These are phyloP conservation scores for Tragelaphus eurycerus DNA, from an alignment of 2,797 vertebrate genomes.

Conservation along the genomic window DNA sequence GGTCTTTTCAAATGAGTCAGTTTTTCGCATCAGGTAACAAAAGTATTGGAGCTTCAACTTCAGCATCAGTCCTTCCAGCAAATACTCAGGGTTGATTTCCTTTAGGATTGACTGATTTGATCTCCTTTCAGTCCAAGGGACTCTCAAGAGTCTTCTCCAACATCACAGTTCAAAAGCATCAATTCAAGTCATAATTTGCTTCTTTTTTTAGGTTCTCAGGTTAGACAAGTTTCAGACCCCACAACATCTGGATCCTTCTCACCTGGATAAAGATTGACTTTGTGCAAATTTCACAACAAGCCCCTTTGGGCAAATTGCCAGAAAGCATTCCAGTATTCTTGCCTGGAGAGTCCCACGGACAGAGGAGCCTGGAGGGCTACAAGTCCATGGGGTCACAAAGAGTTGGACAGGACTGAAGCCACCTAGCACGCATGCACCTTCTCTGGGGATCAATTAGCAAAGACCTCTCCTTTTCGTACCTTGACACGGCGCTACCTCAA, in stretches of 20 bases:
- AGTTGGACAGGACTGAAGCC: not conserved
- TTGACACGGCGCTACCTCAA: not conserved
- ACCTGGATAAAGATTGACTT: not conserved
- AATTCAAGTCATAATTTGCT: not conserved
- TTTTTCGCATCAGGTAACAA: not conserved
- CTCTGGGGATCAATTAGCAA: not conserved
- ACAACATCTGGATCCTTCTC: not conserved
- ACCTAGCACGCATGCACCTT: not conserved
- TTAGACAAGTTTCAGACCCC: not conserved
- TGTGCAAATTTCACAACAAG: not conserved
- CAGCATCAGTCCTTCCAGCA: not conserved
- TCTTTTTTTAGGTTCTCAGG: not conserved
- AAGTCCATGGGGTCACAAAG: not conserved
- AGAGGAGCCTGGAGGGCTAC: not conserved
- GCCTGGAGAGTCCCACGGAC: not conserved
- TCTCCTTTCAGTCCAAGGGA: not conserved
- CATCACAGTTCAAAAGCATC: not conserved
- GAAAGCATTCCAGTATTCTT: not conserved
- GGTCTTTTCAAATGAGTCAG: not conserved
- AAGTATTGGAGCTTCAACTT: not conserved
- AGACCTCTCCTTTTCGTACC: rapidly evolving
- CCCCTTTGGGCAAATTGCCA: not conserved
- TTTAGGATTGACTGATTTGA: not conserved
- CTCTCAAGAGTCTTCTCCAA: not conserved
- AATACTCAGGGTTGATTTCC: not conserved